Evolutionary conservation across 2,888 invertebrate species (phyloP).

Genomic region (Microplitis deprimator): DNA sequence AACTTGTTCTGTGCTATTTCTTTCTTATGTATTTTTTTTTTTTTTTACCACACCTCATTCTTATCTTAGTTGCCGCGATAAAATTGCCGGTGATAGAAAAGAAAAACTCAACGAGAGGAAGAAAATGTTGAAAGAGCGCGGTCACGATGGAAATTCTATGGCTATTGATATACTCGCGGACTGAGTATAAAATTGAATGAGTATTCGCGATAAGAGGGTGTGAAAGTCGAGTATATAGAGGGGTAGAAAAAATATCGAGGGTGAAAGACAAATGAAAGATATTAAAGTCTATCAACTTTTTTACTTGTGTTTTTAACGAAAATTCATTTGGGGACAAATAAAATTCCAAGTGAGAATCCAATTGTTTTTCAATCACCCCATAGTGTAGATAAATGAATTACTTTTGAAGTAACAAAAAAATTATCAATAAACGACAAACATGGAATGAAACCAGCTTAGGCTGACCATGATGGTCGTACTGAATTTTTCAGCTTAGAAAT

Average conservation of each 20-base stretch:
- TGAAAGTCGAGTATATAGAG: neutral
- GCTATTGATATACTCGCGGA: constrained; percentile 9
- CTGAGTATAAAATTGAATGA: constrained; percentile 14
- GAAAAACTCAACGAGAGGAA: neutral
- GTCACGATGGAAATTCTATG: constrained; percentile 32
- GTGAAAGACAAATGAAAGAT: constrained; percentile 12
- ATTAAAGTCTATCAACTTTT: neutral
- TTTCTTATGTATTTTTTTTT: constrained; percentile 17
- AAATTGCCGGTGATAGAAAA: constrained; percentile 11
- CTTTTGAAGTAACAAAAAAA: no score
- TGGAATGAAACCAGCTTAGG: no score
- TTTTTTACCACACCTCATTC: constrained; percentile 12
- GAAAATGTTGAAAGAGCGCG: constrained; percentile 9
- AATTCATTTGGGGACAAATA: no score
- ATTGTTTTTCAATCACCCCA: no score
- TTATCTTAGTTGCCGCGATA: constrained; percentile 14
- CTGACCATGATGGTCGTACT: no score
- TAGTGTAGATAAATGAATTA: no score
- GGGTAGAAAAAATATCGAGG: neutral
- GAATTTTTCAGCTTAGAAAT: no score
- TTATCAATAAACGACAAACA: no score
- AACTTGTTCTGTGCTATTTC: neutral
- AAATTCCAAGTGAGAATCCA: no score
- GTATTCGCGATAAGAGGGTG: constrained; percentile 21
- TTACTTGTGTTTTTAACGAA: no score